These are phyloP conservation scores for Melipona quadrifasciata DNA, from an alignment of 1,140 invertebrate species.

Conservation along the genomic window DNA sequence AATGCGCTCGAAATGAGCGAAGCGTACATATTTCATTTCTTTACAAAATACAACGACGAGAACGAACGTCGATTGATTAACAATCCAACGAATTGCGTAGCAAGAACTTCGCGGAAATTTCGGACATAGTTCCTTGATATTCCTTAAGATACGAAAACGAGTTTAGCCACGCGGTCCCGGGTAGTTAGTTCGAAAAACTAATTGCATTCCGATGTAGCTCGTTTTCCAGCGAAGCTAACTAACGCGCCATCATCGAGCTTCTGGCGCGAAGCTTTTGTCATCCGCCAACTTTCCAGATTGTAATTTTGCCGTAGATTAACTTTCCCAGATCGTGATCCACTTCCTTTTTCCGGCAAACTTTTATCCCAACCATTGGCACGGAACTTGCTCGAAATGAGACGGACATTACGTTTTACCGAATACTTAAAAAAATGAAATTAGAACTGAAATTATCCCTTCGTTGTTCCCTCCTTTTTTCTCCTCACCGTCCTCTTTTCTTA, in stretches of 20 bases:
- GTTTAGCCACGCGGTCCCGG: constrained; percentile 6
- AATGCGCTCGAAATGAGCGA: no score
- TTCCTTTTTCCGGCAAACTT: constrained; percentile 35
- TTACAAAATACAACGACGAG: background rate
- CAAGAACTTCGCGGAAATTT: background rate
- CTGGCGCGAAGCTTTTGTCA: constrained; percentile 23
- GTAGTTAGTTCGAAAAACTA: constrained; percentile 45
- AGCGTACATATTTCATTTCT: background rate
- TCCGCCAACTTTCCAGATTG: constrained; percentile 44
- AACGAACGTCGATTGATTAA: background rate
- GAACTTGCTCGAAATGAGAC: constrained; percentile 42
- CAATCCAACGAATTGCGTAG: background rate
- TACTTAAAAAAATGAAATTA: no score
- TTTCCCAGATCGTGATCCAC: constrained; percentile 28
- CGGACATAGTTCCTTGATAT: constrained; percentile 26
- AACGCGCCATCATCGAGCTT: constrained; percentile 48
- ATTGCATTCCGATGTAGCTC: constrained; percentile 56
- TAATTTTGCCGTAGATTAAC: constrained; percentile 52
- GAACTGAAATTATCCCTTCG: constrained; percentile 7
- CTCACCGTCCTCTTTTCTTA: background rate
- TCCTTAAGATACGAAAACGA: background rate
- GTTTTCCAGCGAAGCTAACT: constrained; percentile 46
- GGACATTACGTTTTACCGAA: constrained; percentile 34
- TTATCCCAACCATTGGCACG: constrained; percentile 34
- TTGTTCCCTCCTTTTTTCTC: background rate